Percentiles rank a stretch among this genome's conserved stretches.
phyloP scores from a whole-genome alignment of 2,888 invertebrate species.

The Cabera pusaria region DNA sequence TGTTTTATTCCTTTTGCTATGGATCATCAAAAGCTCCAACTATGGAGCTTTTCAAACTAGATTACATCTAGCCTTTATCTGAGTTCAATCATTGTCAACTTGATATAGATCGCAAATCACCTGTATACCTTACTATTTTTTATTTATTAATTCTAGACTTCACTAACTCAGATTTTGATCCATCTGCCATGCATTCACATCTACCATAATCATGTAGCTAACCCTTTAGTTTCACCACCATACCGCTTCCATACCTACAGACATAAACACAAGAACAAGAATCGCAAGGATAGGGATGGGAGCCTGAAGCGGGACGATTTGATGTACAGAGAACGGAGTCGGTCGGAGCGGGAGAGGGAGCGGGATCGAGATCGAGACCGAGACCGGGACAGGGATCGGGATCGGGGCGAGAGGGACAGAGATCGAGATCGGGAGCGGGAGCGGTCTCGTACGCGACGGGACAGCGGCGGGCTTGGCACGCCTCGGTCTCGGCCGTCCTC shows the following conservation, averaged over 20 bases:
- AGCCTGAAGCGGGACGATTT: conserved; percentile 78
- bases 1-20: no score
- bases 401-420: conserved; percentile 75
- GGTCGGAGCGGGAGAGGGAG: conserved; percentile 75
- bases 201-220: conserved; percentile 35
- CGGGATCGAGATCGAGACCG: conserved; percentile 83
- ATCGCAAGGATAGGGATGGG: conserved; percentile 74
- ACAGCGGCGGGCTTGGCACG: conserved; percentile 57
- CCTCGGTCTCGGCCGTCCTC: conserved; percentile 56
- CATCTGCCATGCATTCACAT: conserved; percentile 36
- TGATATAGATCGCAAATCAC: no score
- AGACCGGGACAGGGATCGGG: conserved; percentile 75
- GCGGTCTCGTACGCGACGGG: conserved; percentile 76
- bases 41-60: no score
- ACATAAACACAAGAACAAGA: conserved; percentile 79
- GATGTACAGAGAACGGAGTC: conserved; percentile 77
- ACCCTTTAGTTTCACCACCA: conserved; percentile 58
- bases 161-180: no score
- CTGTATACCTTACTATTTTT: no score
- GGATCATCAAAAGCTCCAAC: no score
- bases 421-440: conserved; percentile 84
- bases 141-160: no score
- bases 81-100: no score
- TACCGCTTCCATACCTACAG: conserved; percentile 76
- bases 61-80: no score